phyloP scores from a whole-genome alignment of 1,140 invertebrate species.

The Sminthurides bifidus region DNA sequence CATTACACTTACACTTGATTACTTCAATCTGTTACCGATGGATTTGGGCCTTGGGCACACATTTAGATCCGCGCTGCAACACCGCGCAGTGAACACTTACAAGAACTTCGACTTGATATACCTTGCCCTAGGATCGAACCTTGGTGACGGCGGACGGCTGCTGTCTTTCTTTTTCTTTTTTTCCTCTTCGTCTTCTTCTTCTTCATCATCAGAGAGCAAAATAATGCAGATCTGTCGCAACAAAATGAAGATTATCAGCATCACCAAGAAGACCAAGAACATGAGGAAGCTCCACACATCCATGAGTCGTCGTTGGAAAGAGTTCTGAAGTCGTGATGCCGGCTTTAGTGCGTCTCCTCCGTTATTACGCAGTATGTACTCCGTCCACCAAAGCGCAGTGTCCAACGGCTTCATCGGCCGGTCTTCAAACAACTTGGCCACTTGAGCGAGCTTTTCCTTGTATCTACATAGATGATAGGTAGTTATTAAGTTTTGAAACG shows the following conservation, averaged over 20 bases:
- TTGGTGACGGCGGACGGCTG: not conserved
- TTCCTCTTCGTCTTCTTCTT: conserved; percentile 4
- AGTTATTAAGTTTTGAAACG: not conserved
- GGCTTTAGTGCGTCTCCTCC: conserved; percentile 14
- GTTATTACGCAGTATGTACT: conserved; percentile 23
- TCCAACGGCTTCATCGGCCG: conserved; percentile 3
- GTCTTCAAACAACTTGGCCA: conserved; percentile 11
- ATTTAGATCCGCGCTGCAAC: no score
- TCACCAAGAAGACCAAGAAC: not conserved
- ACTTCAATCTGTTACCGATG: no score
- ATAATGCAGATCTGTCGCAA: not conserved
- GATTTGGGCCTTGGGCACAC: no score
- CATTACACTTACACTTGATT: no score
- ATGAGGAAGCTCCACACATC: not conserved
- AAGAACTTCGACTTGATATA: not conserved
- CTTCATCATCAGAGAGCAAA: not conserved
- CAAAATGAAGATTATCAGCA: not conserved
- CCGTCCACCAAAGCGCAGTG: conserved; percentile 12
- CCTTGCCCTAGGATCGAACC: not conserved
- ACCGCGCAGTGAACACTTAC: no score
- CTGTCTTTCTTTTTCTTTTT: not conserved
- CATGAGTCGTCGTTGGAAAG: not conserved
- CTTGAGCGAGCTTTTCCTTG: not conserved
- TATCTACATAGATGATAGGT: conserved; percentile 2
- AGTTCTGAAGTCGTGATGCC: not conserved